phyloP scores from a whole-genome alignment of 2,888 invertebrate genomes.

The Hirtodrosophila confusa region DNA sequence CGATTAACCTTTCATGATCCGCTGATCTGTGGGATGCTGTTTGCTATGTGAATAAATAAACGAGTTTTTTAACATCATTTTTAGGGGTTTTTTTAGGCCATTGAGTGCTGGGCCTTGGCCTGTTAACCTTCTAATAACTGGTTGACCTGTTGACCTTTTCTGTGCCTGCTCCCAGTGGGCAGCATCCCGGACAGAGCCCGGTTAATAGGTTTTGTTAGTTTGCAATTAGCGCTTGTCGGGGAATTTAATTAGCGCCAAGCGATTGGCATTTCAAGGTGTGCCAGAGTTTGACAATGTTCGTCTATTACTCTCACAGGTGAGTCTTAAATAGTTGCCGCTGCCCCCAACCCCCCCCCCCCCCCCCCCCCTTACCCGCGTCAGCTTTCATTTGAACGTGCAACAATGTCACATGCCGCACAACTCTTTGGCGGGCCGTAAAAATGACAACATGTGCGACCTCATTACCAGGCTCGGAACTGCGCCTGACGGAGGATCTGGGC shows the following conservation, averaged over 20 bases:
- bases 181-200: background rate
- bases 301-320: slow-evolving; percentile 8
- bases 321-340: slow-evolving; percentile 3
- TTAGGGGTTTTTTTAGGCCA: slow-evolving; percentile 1
- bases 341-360: background rate
- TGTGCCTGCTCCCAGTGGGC: background rate
- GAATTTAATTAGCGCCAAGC: slow-evolving; percentile 63
- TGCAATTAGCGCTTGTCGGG: slow-evolving; percentile 25
- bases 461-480: slow-evolving; percentile 22
- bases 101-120: background rate
- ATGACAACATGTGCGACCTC: slow-evolving; percentile 65
- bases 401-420: slow-evolving; percentile 59
- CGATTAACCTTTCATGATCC: slow-evolving; percentile 61
- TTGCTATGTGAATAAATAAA: slow-evolving; percentile 39
- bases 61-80: slow-evolving; percentile 53
- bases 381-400: slow-evolving; percentile 43
- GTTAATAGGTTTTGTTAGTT: slow-evolving; percentile 22
- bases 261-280: background rate
- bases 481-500: slow-evolving; percentile 25
- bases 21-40: slow-evolving; percentile 61
- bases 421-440: slow-evolving; percentile 53
- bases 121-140: slow-evolving; percentile 22
- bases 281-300: slow-evolving; percentile 34
- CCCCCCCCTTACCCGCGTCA: background rate
- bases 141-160: slow-evolving; percentile 55